Evolutionary conservation across 2,888 invertebrate genomes (phyloP), one percentile per base, ranked within the genome.

Genomic region (Tillus elongatus): DNA sequence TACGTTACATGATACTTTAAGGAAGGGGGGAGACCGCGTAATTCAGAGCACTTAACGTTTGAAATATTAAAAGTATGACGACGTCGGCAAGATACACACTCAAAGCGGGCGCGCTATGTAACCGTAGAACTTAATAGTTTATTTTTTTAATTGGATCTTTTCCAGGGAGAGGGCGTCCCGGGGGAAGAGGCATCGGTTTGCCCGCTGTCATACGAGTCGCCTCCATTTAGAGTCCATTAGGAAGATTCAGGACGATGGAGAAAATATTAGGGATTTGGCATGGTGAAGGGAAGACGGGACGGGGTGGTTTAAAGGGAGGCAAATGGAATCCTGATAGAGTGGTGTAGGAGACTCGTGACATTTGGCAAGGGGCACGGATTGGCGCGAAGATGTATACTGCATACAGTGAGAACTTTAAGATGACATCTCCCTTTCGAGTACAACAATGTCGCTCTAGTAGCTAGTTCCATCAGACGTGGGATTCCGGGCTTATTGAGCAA

Each of bases 161-260:
- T n/a, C n/a, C n/a, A n/a, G n/a, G n/a, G n/a, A 44, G 46, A 47
- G 44, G 37, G 46, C 40, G 45, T 43, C 46, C 41, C 41, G 33
- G 41, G 44, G 41, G 49, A 46, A 42, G 47, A 44, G 41, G 40
- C 41, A 44, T 47, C 44, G 42, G 53, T 53, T 54, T 47, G 50
- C 47, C 45, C 45, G 53, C 51, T 57, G 60, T 60, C 60, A 60
- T 57, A 57, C 49, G 56, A 58, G 54, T 54, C 52, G 52, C 48
- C 53, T 58, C 57, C 59, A 60, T 61, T 62, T 59, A 58, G 57
- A 56, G 57, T 63, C 63, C 63, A 63, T 63, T 61, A 62, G 59
- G 53, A 55, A 54, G 57, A 61, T 58, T 58, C 54, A 45, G 50
- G 47, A 54, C 50, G 52, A 52, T 51, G 55, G 52, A 54, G 53